A percentile compares a stretch with the other conserved stretches of the same genome.
Evolutionary conservation across 2,113 vertebrate genomes (phyloP).

Genomic region (Apodemus speciosus): DNA sequence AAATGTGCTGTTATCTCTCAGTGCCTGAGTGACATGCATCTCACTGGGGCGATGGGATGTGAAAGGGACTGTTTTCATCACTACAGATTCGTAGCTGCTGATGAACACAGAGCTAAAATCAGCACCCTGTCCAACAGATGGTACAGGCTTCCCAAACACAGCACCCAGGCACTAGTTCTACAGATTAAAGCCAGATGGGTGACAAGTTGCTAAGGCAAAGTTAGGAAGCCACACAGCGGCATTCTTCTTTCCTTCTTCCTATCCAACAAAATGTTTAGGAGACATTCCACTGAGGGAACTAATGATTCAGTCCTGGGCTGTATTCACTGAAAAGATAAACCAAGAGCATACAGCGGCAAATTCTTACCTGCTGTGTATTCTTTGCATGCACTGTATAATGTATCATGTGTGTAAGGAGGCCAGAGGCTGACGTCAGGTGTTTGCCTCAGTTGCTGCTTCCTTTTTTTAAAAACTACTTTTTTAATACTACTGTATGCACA

Average conservation of each 20-base stretch:
- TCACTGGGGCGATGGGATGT: no score
- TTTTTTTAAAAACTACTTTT: not conserved
- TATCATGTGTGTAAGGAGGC: not conserved
- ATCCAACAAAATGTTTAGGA: slow-evolving; percentile 5
- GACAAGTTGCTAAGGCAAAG: slow-evolving; percentile 32
- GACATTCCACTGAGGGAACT: not conserved
- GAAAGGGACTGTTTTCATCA: slow-evolving; percentile 14
- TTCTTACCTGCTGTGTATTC: slow-evolving; percentile 19
- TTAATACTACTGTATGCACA: not conserved
- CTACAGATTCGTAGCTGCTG: not conserved
- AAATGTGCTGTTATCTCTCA: not conserved
- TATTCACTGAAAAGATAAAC: slow-evolving; percentile 42
- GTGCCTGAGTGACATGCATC: not conserved
- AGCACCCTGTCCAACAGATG: slow-evolving; percentile 13
- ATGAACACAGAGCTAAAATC: slow-evolving; percentile 10
- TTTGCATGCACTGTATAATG: not conserved
- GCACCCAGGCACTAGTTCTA: not conserved
- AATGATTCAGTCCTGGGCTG: not conserved
- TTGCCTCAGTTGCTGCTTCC: not conserved
- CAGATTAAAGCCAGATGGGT: slow-evolving; percentile 54
- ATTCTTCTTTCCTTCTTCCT: not conserved
- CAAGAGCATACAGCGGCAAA: not conserved
- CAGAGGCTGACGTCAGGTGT: no score
- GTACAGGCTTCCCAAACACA: not conserved
- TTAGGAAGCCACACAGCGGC: slow-evolving; percentile 43